phyloP scores from a whole-genome alignment of 2,797 vertebrate species.

The Staurois parvus region DNA sequence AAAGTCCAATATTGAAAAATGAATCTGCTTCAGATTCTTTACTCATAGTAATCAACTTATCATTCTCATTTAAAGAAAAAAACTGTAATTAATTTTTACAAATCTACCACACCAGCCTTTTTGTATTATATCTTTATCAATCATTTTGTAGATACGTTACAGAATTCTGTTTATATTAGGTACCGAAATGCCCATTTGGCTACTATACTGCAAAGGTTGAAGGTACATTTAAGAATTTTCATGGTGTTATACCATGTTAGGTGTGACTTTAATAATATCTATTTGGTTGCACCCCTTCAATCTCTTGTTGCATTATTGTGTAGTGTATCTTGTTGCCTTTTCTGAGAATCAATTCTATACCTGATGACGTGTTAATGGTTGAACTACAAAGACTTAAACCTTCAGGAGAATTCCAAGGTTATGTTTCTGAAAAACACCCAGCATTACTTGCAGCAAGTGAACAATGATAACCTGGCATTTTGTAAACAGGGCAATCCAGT shows the following conservation, averaged over 20 bases:
- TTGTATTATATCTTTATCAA: too few relatives aligned
- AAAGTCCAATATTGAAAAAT: too few relatives aligned
- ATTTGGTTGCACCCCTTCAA: neutral
- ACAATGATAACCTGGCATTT: constrained; percentile 57
- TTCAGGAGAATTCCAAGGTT: constrained; percentile 30
- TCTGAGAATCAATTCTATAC: constrained; percentile 19
- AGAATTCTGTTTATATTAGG: neutral
- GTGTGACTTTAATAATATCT: neutral
- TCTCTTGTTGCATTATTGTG: neutral
- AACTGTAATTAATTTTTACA: too few relatives aligned
- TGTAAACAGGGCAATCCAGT: constrained; percentile 52
- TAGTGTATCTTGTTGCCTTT: constrained; percentile 16
- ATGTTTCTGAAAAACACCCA: constrained; percentile 47
- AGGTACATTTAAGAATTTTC: neutral
- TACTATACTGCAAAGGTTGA: neutral
- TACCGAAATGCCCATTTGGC: neutral
- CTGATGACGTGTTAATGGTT: neutral
- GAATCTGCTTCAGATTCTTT: too few relatives aligned
- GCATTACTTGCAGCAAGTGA: constrained; percentile 36
- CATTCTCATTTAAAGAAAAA: too few relatives aligned
- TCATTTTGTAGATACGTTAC: too few relatives aligned
- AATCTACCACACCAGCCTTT: too few relatives aligned
- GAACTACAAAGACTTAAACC: constrained; percentile 9
- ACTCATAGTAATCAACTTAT: too few relatives aligned
- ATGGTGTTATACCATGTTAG: neutral